Evolutionary conservation across 2,888 invertebrate species (phyloP), one percentile per base, ranked within the genome.

Genomic region (Pachymerium ferrugineum): DNA sequence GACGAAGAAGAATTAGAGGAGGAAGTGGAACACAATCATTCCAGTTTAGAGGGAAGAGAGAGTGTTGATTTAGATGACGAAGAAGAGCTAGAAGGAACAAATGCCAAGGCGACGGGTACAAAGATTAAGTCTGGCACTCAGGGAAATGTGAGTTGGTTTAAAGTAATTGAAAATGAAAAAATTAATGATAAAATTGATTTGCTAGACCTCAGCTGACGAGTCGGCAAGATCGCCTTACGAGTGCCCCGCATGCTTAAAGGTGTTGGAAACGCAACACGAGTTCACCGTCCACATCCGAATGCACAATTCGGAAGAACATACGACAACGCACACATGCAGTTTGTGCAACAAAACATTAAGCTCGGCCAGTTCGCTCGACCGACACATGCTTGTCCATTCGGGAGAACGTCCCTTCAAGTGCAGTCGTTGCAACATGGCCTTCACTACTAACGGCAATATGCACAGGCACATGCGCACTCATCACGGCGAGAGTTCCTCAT

Each of bases 371-470:
- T 91, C 91, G 68, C 83, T 92, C 78, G 92, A 92, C 80, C 85
- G 91, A 30, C 92, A 93, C 83, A 89, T 90, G 79, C 83, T 92
- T 74, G 90, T 91, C 2, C 92, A 92, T 81, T 90, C 90, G 42
- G 91, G 90, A 16, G 91, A 92, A 80, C 85, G 91, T 10, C 91
- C 92, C 1, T 92, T 92, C 83, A 88, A 88, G 79, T 93, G 92
- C 82, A 88, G 88, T 79, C 86, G 88, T 78, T 93, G 92, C 82
- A 88, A 89, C 74, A 88, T 91, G 83, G 89, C 91, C 47, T 93
- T 93, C 83, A 91, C 91, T 35, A 92, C 92, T 14, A 92, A 92
- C 81, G 92, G 91, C 29, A 92, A 91, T 82, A 91, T 93, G 91
- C 91, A 91, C 80, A 85, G 92, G 42, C 93, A 93, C 82, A 87